Conservation (phyloP, 2,797 vertebrate genomes). For the Gymnopithys bicolor region DNA sequence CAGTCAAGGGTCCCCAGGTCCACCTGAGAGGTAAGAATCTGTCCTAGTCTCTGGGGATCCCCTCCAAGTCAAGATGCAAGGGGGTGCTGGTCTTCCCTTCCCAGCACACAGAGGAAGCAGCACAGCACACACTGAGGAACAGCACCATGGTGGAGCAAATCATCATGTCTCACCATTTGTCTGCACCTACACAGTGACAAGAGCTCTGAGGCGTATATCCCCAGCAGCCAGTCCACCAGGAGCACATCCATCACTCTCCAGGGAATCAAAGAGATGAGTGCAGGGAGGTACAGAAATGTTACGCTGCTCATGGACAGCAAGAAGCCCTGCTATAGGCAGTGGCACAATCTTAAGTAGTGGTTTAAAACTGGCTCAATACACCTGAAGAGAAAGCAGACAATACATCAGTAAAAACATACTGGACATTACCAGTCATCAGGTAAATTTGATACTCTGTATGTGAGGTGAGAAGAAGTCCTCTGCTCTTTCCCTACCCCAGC, state of each 20-base stretch:
- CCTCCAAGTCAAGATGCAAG: background rate
- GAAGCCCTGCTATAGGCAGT: background rate
- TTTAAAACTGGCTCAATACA: background rate
- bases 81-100: background rate
- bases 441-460: background rate
- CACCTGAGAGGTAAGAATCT: background rate
- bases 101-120: background rate
- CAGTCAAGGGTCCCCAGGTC: background rate
- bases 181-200: background rate
- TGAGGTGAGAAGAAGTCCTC: background rate
- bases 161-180: background rate
- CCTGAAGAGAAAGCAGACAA: background rate
- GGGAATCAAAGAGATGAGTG: background rate
- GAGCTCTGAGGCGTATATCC: background rate
- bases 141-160: background rate
- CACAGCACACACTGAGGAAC: background rate
- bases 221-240: background rate
- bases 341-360: background rate
- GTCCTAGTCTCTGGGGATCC: background rate
- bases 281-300: background rate
- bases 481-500: background rate
- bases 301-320: fast-evolving
- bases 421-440: background rate
- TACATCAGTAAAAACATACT: background rate
- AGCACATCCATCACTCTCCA: background rate